These are phyloP conservation scores for Mormyrus iriodes DNA, from an alignment of 2,113 vertebrate species.

Conservation along the genomic window DNA sequence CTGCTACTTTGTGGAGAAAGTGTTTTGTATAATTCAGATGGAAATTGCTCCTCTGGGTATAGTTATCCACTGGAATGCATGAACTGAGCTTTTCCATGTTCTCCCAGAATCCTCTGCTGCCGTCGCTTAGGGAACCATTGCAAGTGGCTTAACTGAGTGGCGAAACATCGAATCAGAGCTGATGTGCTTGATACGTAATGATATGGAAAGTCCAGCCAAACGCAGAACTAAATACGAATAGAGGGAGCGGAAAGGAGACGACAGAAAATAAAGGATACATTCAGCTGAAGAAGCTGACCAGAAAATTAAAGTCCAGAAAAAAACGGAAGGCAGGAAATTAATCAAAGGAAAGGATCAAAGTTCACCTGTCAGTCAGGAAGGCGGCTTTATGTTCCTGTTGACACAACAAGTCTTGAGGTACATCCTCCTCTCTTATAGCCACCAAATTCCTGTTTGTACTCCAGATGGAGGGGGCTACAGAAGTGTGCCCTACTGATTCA, in stretches of 20 bases:
- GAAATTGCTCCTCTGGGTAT: conserved; percentile 7
- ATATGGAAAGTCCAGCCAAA: not conserved
- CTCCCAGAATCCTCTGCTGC: not conserved
- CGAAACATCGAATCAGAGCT: not conserved
- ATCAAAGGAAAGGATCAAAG: not conserved
- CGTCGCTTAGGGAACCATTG: not conserved
- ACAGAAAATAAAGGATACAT: not conserved
- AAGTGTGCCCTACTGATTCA: not conserved
- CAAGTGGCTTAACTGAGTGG: not conserved
- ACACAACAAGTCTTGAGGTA: not conserved
- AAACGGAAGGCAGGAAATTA: not conserved
- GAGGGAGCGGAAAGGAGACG: not conserved
- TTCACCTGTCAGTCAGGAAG: not conserved
- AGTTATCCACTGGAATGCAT: not conserved
- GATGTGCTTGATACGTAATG: not conserved
- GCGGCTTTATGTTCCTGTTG: not conserved
- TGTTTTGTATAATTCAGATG: not conserved
- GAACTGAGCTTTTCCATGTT: not conserved
- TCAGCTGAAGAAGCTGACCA: not conserved
- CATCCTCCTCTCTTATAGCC: not conserved
- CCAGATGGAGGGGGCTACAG: not conserved
- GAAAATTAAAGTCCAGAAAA: not conserved
- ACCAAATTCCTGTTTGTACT: not conserved
- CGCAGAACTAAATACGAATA: not conserved
- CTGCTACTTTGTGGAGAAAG: not conserved